Percentiles rank a stretch among this genome's conserved stretches.
Evolutionary conservation across 2,888 invertebrate species (phyloP).

Genomic region (Teinopalpus imperialis): DNA sequence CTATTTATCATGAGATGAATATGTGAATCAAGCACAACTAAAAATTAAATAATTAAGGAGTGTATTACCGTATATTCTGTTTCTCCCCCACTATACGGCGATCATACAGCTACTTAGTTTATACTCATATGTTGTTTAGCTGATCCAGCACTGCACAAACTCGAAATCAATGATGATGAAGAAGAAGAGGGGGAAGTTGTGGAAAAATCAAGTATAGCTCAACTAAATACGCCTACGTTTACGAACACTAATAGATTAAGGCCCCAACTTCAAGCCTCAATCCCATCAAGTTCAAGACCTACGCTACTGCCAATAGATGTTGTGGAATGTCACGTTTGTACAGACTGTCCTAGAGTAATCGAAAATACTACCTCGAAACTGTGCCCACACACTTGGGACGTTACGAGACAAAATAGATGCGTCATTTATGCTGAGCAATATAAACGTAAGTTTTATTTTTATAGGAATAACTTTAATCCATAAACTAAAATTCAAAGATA

Average conservation of each 20-base stretch:
- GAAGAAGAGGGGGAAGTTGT: constrained; percentile 3
- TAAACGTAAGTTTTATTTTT: constrained; percentile 42
- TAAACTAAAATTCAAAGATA: too few relatives aligned
- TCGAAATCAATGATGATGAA: constrained; percentile 8
- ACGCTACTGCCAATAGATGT: constrained; percentile 11
- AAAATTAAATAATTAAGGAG: too few relatives aligned
- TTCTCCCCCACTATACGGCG: too few relatives aligned
- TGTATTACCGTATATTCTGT: too few relatives aligned
- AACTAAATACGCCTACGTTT: constrained; percentile 8
- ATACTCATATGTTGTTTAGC: too few relatives aligned
- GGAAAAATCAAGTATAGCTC: constrained; percentile 13
- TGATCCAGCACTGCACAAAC: constrained; percentile 10
- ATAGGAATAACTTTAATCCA: too few relatives aligned
- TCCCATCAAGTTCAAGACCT: constrained; percentile 15
- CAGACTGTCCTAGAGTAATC: constrained; percentile 45
- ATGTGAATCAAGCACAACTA: too few relatives aligned
- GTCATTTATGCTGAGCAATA: constrained; percentile 57
- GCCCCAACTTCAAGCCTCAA: constrained; percentile 16
- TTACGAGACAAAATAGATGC: constrained; percentile 46
- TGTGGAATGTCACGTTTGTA: constrained; percentile 53
- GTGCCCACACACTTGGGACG: constrained; percentile 46
- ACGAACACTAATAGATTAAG: constrained; percentile 10
- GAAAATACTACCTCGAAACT: constrained; percentile 42
- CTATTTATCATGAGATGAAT: too few relatives aligned
- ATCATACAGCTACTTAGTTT: too few relatives aligned